Conservation (phyloP, 2,113 vertebrate genomes). For the Halichoerus grypus region DNA sequence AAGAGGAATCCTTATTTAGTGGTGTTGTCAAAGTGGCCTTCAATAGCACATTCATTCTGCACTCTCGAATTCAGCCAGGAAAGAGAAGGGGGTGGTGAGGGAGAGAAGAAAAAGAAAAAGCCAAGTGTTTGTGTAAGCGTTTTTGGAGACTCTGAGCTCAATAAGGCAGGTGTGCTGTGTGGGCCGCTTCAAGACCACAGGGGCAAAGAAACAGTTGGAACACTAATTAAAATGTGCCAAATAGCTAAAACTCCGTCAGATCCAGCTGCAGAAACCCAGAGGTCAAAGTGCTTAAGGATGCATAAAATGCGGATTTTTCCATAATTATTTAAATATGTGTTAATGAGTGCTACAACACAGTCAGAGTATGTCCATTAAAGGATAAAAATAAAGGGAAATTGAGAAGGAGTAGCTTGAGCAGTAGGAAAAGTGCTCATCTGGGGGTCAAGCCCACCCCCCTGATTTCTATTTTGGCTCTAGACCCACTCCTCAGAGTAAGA, state of each 20-base stretch:
- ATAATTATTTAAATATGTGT: slow-evolving; percentile 82
- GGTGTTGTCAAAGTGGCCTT: background rate
- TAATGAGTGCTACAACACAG: slow-evolving; percentile 66
- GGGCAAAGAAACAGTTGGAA: background rate
- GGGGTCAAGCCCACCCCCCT: background rate
- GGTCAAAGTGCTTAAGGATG: slow-evolving; percentile 79
- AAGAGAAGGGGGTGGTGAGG: background rate
- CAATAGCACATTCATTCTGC: background rate
- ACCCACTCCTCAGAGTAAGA: background rate
- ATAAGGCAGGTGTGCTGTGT: slow-evolving; percentile 45
- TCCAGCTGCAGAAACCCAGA: slow-evolving; percentile 74
- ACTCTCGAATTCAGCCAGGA: background rate
- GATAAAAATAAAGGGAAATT: slow-evolving; percentile 35
- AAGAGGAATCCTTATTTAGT: background rate
- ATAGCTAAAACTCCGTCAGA: slow-evolving; percentile 61
- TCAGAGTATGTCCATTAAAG: slow-evolving; percentile 57
- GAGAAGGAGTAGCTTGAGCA: slow-evolving; percentile 48
- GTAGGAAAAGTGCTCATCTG: background rate
- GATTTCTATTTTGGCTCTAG: background rate
- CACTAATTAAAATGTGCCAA: slow-evolving; percentile 67
- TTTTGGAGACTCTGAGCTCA: slow-evolving; percentile 23
- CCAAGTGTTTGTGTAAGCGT: slow-evolving; percentile 1
- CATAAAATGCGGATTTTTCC: slow-evolving; percentile 84
- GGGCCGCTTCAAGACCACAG: slow-evolving; percentile 23
- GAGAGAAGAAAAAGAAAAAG: slow-evolving; percentile 65